A percentile compares a stretch with the other conserved stretches of the same genome.
These are phyloP conservation scores for Apostichopus parvimensis DNA, from an alignment of 35 echinoderm and acorn worm species.

Conservation along the genomic window DNA sequence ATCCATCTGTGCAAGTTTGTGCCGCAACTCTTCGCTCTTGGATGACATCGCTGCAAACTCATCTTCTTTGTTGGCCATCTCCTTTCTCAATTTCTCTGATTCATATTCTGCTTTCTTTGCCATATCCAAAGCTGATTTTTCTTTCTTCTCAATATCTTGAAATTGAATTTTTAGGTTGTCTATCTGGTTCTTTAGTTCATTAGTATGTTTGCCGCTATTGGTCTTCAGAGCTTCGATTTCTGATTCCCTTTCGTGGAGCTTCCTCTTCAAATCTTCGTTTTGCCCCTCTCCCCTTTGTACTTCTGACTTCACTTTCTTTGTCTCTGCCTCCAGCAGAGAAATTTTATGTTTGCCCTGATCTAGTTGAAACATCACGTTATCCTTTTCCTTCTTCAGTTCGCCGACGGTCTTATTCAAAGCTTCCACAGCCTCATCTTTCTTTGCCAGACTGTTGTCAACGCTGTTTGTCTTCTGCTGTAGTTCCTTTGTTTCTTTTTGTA, in stretches of 20 bases:
- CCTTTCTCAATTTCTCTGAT: slow-evolving; percentile 51
- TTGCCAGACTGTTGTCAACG: slow-evolving; percentile 61
- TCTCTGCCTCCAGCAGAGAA: slow-evolving; percentile 63
- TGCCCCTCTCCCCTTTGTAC: slow-evolving; percentile 64
- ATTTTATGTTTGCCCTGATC: slow-evolving; percentile 78
- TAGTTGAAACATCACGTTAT: slow-evolving; percentile 59
- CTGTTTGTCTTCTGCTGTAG: slow-evolving; percentile 58
- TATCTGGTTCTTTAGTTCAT: slow-evolving; percentile 68
- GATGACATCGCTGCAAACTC: slow-evolving; percentile 2
- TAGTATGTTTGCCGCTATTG: slow-evolving; percentile 60
- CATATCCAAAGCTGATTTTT: slow-evolving; percentile 59
- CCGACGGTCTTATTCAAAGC: slow-evolving; percentile 69
- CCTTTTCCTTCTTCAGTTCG: slow-evolving; percentile 76
- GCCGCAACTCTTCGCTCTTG: slow-evolving; percentile 34
- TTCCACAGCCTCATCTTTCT: slow-evolving; percentile 59
- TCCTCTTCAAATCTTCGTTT: slow-evolving; percentile 66
- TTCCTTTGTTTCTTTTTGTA: slow-evolving; percentile 73
- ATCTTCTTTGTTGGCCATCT: slow-evolving; percentile 42
- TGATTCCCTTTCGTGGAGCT: slow-evolving; percentile 69
- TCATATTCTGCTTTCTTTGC: slow-evolving; percentile 68
- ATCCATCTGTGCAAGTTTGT: slow-evolving; percentile 22
- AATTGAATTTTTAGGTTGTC: slow-evolving; percentile 83
- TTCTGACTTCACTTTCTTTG: slow-evolving; percentile 70
- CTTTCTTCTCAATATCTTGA: slow-evolving; percentile 65
- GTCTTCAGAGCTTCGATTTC: slow-evolving; percentile 63